A percentile compares a stretch with the other conserved stretches of the same genome.
phyloP scores from a whole-genome alignment of 1,140 invertebrate species.

The Drosophila mauritiana region DNA sequence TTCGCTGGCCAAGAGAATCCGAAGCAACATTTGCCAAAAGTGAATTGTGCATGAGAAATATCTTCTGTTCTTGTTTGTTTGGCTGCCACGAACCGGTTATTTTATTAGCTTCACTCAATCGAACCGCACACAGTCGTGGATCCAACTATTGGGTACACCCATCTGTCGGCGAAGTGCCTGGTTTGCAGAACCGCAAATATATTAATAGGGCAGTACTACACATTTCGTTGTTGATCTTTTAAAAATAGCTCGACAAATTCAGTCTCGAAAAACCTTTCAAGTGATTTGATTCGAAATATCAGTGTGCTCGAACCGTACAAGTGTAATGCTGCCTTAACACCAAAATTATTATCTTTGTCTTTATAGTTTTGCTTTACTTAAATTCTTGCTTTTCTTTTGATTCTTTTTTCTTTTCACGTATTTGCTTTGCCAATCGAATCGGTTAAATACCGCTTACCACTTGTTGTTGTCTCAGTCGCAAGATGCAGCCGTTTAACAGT shows the following conservation, averaged over 20 bases:
- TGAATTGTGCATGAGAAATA: conserved; percentile 2
- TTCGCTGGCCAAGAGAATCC: conserved; percentile 14
- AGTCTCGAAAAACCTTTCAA: background rate
- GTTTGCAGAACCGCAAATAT: background rate
- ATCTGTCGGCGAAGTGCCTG: background rate
- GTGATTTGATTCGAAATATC: background rate
- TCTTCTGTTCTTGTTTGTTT: conserved; percentile 8
- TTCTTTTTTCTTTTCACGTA: conserved; percentile 63
- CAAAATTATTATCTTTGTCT: conserved; percentile 6
- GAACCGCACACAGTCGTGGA: conserved; percentile 23
- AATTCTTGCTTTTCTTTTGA: conserved; percentile 56
- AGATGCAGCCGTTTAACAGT: conserved; percentile 63
- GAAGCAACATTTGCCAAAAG: conserved; percentile 26
- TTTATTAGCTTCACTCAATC: conserved; percentile 17
- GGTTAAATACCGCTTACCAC: conserved; percentile 19
- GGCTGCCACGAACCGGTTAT: conserved; percentile 23
- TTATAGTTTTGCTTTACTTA: conserved; percentile 17
- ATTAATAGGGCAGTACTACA: background rate
- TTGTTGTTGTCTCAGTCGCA: conserved; percentile 37
- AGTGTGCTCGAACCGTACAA: background rate
- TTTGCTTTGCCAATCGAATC: conserved; percentile 54
- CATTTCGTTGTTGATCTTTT: background rate
- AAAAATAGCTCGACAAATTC: too few species aligned
- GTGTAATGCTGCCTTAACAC: background rate
- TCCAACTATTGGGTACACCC: background rate